These are phyloP conservation scores for Hemithea aestivaria DNA, from an alignment of 2,888 invertebrate species.

Conservation along the genomic window DNA sequence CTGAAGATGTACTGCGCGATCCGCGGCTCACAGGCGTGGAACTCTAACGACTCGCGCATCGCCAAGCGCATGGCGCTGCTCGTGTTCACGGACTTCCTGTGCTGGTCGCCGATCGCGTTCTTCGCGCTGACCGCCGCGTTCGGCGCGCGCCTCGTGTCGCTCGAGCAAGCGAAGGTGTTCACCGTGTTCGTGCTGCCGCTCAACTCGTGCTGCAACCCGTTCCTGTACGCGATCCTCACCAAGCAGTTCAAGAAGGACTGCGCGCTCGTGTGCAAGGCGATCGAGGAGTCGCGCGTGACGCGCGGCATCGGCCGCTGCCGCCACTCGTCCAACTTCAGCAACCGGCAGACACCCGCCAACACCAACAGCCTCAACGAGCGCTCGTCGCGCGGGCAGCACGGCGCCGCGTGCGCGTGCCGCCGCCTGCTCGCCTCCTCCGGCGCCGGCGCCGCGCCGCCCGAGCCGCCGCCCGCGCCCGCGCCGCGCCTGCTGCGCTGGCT, in stretches of 20 bases:
- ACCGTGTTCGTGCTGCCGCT: slow-evolving; percentile 97
- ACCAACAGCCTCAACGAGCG: slow-evolving; percentile 87
- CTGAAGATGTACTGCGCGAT: slow-evolving; percentile 98
- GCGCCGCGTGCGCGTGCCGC: slow-evolving; percentile 78
- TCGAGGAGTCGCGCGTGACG: slow-evolving; percentile 95
- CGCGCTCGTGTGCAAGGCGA: slow-evolving; percentile 95
- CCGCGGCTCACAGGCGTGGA: slow-evolving; percentile 98
- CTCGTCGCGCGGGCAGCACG: slow-evolving; percentile 87
- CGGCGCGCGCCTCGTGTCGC: slow-evolving; percentile 92
- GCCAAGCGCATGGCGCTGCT: slow-evolving; percentile 97
- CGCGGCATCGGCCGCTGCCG: slow-evolving; percentile 91
- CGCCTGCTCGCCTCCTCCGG: slow-evolving; percentile 86
- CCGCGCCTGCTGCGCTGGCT: slow-evolving; percentile 64
- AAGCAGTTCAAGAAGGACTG: slow-evolving; percentile 99
- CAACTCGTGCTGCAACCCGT: slow-evolving; percentile 98
- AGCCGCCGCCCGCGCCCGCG: slow-evolving; percentile 50
- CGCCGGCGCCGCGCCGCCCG: slow-evolving; percentile 66
- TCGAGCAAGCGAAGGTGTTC: slow-evolving; percentile 97
- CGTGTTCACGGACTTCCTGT: slow-evolving; percentile 97
- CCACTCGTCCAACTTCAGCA: slow-evolving; percentile 92
- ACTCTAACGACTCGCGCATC: slow-evolving; percentile 96
- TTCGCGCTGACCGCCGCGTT: slow-evolving; percentile 96
- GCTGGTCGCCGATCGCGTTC: slow-evolving; percentile 99
- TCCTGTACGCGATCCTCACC: slow-evolving; percentile 97
- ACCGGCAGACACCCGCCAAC: slow-evolving; percentile 91